phyloP scores from a whole-genome alignment of 2,797 vertebrate genomes.

The Acanthurus tractus region DNA sequence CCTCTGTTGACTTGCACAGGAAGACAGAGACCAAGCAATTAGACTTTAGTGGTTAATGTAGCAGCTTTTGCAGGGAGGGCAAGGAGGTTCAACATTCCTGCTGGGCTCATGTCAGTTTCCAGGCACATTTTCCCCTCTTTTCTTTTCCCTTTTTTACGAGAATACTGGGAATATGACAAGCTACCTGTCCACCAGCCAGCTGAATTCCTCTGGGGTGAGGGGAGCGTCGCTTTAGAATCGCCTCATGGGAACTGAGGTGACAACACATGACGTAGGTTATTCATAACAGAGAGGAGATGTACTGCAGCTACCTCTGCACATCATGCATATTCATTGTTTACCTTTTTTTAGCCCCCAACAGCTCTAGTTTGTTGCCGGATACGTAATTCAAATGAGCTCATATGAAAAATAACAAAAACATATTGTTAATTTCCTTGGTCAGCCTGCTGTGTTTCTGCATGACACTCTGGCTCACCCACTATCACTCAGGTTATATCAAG shows the following conservation, averaged over 20 bases:
- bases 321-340: slow-evolving; percentile 87
- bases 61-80: slow-evolving; percentile 86
- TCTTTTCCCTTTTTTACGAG: slow-evolving; percentile 61
- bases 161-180: slow-evolving; percentile 81
- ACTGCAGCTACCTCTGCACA: slow-evolving; percentile 65
- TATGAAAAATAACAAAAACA: slow-evolving; percentile 51
- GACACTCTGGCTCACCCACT: slow-evolving; percentile 34
- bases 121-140: slow-evolving; percentile 66
- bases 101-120: slow-evolving; percentile 85
- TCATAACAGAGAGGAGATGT: slow-evolving; percentile 79
- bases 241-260: slow-evolving; percentile 83
- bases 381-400: slow-evolving; percentile 63
- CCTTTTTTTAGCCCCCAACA: slow-evolving; percentile 60
- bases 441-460: slow-evolving; percentile 41
- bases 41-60: slow-evolving; percentile 89
- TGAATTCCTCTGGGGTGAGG: slow-evolving; percentile 82
- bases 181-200: slow-evolving; percentile 84
- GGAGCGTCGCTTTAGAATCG: slow-evolving; percentile 69
- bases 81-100: slow-evolving; percentile 86
- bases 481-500: slow-evolving; percentile 57
- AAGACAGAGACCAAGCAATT: slow-evolving; percentile 88
- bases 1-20: slow-evolving; percentile 84
- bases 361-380: slow-evolving; percentile 58
- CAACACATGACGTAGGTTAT: slow-evolving; percentile 84
- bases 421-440: slow-evolving; percentile 59